phyloP scores from a whole-genome alignment of 1,140 invertebrate genomes.

The Drosophila hydei region DNA sequence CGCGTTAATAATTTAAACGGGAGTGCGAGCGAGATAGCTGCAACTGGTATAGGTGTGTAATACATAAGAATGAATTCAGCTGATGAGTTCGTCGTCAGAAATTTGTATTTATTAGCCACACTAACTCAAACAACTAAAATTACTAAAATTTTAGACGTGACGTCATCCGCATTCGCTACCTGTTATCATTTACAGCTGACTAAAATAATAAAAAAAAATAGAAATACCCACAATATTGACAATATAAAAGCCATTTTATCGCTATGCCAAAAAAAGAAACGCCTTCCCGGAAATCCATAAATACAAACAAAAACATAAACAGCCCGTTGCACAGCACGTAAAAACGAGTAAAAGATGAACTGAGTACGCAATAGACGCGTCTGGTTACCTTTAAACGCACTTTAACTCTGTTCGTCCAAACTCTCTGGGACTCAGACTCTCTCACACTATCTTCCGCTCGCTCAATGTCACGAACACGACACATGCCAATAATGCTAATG shows the following conservation, averaged over 20 bases:
- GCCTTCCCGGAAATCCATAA: slow-evolving; percentile 41
- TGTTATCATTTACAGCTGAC: slow-evolving; percentile 1
- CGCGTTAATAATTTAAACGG: slow-evolving; percentile 23
- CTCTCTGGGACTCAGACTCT: slow-evolving; percentile 6
- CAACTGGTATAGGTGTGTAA: slow-evolving; percentile 11
- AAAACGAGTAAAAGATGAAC: slow-evolving; percentile 36
- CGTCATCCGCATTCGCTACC: slow-evolving; percentile 19
- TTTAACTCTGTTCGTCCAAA: neutral
- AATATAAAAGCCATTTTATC: slow-evolving; percentile 5
- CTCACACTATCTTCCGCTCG: slow-evolving; percentile 11
- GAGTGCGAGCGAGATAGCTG: slow-evolving; percentile 10
- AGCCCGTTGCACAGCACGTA: slow-evolving; percentile 40
- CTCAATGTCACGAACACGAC: slow-evolving; percentile 48
- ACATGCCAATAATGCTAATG: slow-evolving; percentile 72
- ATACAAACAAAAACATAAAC: slow-evolving; percentile 13
- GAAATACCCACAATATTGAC: slow-evolving; percentile 32
- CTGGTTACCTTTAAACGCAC: slow-evolving; percentile 35
- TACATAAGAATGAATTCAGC: slow-evolving; percentile 13
- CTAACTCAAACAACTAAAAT: neutral
- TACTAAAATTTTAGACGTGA: neutral
- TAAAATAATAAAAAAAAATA: neutral
- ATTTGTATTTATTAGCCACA: slow-evolving; percentile 5
- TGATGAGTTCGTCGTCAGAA: neutral
- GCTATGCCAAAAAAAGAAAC: slow-evolving; percentile 26
- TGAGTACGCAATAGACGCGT: slow-evolving; percentile 15